phyloP scores from a whole-genome alignment of 2,888 invertebrate genomes.

The Heliconius erato region DNA sequence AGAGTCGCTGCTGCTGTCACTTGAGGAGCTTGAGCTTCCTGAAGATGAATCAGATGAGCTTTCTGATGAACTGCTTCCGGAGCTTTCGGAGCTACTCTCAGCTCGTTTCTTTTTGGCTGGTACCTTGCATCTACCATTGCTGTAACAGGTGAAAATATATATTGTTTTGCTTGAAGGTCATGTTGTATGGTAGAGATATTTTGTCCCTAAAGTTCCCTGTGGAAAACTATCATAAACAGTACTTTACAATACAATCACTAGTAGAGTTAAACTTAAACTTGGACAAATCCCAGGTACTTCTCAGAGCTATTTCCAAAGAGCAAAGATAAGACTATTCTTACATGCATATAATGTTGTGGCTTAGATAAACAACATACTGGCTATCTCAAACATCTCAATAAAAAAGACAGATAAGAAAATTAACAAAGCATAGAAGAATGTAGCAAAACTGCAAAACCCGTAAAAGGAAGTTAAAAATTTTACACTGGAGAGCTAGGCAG shows the following conservation, averaged over 20 bases:
- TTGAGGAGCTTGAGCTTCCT: conserved; percentile 69
- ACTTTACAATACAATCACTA: too few species aligned
- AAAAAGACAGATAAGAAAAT: too few species aligned
- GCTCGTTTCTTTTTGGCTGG: conserved; percentile 75
- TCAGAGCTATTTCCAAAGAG: too few species aligned
- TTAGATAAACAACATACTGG: too few species aligned
- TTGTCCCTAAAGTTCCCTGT: not conserved
- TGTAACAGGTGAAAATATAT: conserved; percentile 50
- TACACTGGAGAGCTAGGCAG: not conserved
- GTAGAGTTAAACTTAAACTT: too few species aligned
- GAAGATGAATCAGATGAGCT: conserved; percentile 72
- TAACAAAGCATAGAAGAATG: not conserved
- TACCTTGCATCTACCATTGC: conserved; percentile 74
- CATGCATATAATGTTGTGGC: too few species aligned
- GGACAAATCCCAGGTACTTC: too few species aligned
- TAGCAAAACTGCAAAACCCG: not conserved
- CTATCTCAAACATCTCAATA: too few species aligned
- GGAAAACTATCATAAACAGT: too few species aligned
- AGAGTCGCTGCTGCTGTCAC: conserved; percentile 69
- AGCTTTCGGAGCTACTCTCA: conserved; percentile 66
- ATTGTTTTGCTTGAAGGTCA: not conserved
- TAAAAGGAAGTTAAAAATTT: not conserved
- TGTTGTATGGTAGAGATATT: not conserved
- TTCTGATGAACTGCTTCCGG: conserved; percentile 68
- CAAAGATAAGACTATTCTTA: too few species aligned